Percentiles rank a stretch among this genome's conserved stretches.
phyloP scores from a whole-genome alignment of 2,797 vertebrate species.

The Cryptoblepharus egeriae region DNA sequence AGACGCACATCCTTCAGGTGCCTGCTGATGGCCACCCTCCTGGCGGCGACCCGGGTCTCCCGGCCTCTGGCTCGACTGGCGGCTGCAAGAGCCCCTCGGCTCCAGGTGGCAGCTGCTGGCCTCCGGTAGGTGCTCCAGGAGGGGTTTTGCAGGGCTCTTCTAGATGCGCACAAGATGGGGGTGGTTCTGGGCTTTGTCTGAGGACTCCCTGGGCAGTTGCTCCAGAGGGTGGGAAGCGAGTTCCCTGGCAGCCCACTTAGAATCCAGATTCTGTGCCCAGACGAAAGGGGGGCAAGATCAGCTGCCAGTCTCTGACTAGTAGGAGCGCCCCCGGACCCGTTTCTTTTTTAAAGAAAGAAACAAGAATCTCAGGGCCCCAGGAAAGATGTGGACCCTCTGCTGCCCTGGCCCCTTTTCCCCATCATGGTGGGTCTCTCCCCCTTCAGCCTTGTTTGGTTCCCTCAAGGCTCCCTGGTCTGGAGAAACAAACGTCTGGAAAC shows the following conservation, averaged over 20 bases:
- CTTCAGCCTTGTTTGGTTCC: background rate
- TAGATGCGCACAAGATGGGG: too few relatives aligned
- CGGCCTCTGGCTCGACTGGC: slow-evolving; percentile 65
- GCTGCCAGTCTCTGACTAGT: too few relatives aligned
- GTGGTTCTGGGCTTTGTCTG: too few relatives aligned
- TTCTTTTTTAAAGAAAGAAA: background rate
- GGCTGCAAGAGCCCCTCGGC: slow-evolving; percentile 49
- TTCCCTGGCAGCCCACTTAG: background rate
- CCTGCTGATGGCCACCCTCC: slow-evolving; percentile 52
- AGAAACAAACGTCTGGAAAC: too few relatives aligned
- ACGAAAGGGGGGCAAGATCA: too few relatives aligned
- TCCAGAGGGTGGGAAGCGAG: too few relatives aligned
- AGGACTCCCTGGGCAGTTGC: background rate
- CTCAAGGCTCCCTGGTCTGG: background rate
- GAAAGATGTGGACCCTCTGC: background rate
- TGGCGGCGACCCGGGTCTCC: slow-evolving; percentile 68
- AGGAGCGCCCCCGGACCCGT: too few relatives aligned
- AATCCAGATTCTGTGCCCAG: background rate
- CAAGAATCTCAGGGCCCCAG: too few relatives aligned
- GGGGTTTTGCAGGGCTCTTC: background rate
- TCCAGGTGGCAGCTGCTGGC: slow-evolving; percentile 49
- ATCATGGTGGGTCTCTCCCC: too few relatives aligned
- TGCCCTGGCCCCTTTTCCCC: background rate
- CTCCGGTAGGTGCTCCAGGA: slow-evolving; percentile 63
- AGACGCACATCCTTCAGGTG: slow-evolving; percentile 4